These are phyloP conservation scores for Syrmaticus mikado DNA, from an alignment of 2,113 vertebrate genomes.

Conservation along the genomic window DNA sequence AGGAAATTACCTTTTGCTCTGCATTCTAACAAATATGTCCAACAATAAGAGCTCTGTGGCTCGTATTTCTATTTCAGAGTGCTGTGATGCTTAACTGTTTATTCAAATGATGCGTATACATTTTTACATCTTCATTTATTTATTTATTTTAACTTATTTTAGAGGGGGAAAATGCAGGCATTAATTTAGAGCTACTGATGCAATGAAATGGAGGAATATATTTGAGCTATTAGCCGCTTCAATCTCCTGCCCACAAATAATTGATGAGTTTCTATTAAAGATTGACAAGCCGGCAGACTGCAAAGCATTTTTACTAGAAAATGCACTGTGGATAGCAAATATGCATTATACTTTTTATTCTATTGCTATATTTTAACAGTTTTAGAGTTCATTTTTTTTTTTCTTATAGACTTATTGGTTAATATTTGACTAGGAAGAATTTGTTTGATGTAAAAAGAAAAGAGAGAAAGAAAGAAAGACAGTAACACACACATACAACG, in stretches of 20 bases:
- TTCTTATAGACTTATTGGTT: conserved; percentile 64
- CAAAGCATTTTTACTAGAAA: conserved; percentile 82
- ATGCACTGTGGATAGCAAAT: conserved; percentile 78
- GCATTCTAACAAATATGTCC: neutral
- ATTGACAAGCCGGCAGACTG: conserved; percentile 84
- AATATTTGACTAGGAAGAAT: conserved; percentile 56
- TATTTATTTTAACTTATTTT: conserved; percentile 77
- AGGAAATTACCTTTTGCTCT: conserved; percentile 38
- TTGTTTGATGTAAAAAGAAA: conserved; percentile 35
- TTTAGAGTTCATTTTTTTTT: conserved; percentile 64
- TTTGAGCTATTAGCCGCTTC: conserved; percentile 88
- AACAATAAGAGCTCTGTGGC: conserved; percentile 44
- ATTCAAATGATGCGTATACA: conserved; percentile 73
- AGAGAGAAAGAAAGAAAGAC: neutral
- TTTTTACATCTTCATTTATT: conserved; percentile 75
- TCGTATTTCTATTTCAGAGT: conserved; percentile 37
- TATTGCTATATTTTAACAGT: conserved; percentile 67
- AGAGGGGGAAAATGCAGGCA: conserved; percentile 71
- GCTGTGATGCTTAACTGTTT: conserved; percentile 69
- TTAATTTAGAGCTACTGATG: conserved; percentile 87
- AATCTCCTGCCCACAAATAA: conserved; percentile 90
- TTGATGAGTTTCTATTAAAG: conserved; percentile 91
- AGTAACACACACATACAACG: neutral
- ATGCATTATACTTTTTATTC: conserved; percentile 73
- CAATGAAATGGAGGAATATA: conserved; percentile 87